Evolutionary conservation across 2,888 invertebrate genomes (phyloP), one percentile per base, ranked within the genome.

Genomic region (Linnaemya tessellans): DNA sequence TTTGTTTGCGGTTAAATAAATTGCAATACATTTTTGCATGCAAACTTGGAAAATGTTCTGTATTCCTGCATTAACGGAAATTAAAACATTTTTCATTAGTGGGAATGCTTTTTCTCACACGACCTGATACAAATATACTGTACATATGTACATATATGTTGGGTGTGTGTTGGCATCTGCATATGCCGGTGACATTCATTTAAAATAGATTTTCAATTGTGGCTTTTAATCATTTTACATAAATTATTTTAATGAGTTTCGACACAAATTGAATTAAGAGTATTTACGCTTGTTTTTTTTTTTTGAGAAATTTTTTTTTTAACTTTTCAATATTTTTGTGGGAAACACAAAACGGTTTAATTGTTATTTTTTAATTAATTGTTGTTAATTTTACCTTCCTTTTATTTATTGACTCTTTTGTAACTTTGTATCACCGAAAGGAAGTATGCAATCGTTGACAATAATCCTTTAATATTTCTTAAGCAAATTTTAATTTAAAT

Each of bases 161-260:
- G 25, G 2, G 77, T 35, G 38, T 68, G 25, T 73, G 67, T 38
- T 7, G 60, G 70, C 73, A 46, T 80, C 67, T 49, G 1, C 49
- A 11, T 67, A 11, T 9, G 13, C 64, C 15, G 25, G 38, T 74
- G 77, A 84, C 77, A 86, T 85, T 86, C 87, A 87, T 88, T 91
- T 91, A 88, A 91, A 91, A 91, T 91, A 89, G 90, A 91, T 91
- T 90, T 90, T 89, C 91, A 91, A 90, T 91, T 91, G 91, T 90
- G 91, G 91, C 89, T 89, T 89, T 87, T 82, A 82, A 89, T 88
- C 91, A 88, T 90, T 91, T 91, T 90, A 89, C 90, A 91, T 91
- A 91, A 91, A 90, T 91, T 91, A 87, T 87, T 88, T 88, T 90
- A 90, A 91, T 91, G 90, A 90, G 91, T 89, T 80, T 86, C 67